Evolutionary conservation across 2,888 invertebrate genomes (phyloP), one percentile per base, ranked within the genome.

Genomic region (Hydriomena furcata): DNA sequence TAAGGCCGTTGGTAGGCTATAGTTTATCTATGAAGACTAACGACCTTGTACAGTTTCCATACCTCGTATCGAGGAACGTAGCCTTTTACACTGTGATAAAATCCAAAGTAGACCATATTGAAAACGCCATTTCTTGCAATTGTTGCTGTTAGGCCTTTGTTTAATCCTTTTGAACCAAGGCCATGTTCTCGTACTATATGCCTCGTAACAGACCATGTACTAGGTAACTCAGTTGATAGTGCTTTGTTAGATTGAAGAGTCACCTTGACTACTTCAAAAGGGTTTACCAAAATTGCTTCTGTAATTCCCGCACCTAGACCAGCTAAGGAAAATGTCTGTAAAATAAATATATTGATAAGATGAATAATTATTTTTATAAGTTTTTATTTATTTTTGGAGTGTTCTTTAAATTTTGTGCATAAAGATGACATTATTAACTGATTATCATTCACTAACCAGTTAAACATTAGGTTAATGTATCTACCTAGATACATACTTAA

Each of bases 251-350:
- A 93, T 76, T 96, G 96, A 54, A 96, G 82, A 1, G 94, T 94
- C n/a, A 98, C 97, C 92, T 98, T 99, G 0, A 99, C 96, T 23
- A 98, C 97, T 92, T 98, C 98, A 78, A 98, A 98, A 0, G 98
- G 98, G 86, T 98, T 98, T 0, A 98, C 96, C 44, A 98, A 91
- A 55, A 98, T 92, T 4, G 95, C 97, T 87, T 98, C 98, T n/a
- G 98, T 96, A 1, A 97, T 84, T 37, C 98, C 98, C 34, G 98
- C 96, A 48, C 94, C 94, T 7, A 98, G 88, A 30, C 98, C 98
- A 54, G 98, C 97, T 66, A 97, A 79, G 1, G 97, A 94, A 80
- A 96, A 97, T 10, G 97, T 96, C 96, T 98, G 84, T 41, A 92
- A 90, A 55, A 62, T 43, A 54, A 11, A 12, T 17, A 17, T 17